Evolutionary conservation across 2,888 invertebrate genomes (phyloP).

Genomic region (Crepidodera aurea): DNA sequence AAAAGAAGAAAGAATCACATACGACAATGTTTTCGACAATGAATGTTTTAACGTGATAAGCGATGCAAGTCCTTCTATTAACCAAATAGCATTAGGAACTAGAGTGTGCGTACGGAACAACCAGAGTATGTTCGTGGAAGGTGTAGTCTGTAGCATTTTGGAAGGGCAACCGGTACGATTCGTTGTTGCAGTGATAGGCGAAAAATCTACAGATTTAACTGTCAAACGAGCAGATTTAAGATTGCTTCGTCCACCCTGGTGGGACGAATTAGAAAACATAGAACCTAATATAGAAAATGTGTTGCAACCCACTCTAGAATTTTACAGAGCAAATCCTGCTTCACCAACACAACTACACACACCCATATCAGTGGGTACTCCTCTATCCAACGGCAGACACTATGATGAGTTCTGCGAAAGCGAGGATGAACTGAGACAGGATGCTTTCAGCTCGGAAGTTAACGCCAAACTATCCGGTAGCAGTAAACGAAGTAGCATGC

Average conservation of each 20-base stretch:
- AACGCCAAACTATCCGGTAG: conserved; percentile 75
- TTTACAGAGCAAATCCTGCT: conserved; percentile 55
- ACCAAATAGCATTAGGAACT: conserved; percentile 80
- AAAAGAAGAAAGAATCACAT: conserved; percentile 74
- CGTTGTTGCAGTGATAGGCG: conserved; percentile 68
- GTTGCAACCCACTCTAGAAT: conserved; percentile 40
- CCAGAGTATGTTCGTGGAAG: conserved; percentile 83
- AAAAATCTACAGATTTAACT: conserved; percentile 66
- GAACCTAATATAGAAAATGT: conserved; percentile 43
- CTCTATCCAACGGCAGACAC: conserved; percentile 65
- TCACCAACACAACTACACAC: conserved; percentile 66
- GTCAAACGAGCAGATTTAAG: conserved; percentile 91
- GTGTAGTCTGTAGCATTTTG: conserved; percentile 77
- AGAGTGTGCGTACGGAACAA: conserved; percentile 82
- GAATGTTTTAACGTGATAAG: conserved; percentile 89
- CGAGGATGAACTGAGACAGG: conserved; percentile 87
- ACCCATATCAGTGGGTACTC: conserved; percentile 63
- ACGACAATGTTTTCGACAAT: conserved; percentile 79
- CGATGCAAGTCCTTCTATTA: conserved; percentile 89
- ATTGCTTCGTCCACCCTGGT: conserved; percentile 93
- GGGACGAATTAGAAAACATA: conserved; percentile 86
- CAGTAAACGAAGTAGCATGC: conserved; percentile 90
- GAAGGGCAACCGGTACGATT: conserved; percentile 72
- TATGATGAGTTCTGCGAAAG: conserved; percentile 87
- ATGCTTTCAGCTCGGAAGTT: conserved; percentile 82